Conservation (phyloP, 2,113 vertebrate species). For the Rhodinocichla rosea region DNA sequence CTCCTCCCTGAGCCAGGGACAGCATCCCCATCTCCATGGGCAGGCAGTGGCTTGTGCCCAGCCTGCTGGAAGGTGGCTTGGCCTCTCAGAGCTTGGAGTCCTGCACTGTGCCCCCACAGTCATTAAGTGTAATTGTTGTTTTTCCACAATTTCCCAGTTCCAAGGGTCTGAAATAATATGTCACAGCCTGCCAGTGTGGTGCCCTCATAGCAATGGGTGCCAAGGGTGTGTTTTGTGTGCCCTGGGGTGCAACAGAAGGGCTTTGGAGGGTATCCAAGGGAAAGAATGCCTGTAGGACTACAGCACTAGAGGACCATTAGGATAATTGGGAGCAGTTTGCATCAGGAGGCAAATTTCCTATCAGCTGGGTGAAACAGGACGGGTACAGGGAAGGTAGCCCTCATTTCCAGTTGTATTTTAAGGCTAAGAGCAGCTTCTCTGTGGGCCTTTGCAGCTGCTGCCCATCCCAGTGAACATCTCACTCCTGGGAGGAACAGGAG, state of each 20-base stretch:
- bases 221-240: neutral
- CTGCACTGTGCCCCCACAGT: fast-evolving
- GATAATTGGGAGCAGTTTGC: neutral
- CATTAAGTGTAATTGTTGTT: neutral
- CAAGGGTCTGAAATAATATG: neutral
- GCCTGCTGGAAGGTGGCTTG: neutral
- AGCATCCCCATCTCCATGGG: fast-evolving
- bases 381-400: neutral
- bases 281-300: neutral
- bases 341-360: neutral
- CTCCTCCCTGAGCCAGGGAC: neutral
- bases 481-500: neutral
- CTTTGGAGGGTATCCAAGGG: neutral
- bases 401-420: neutral
- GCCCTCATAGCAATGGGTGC: neutral
- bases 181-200: neutral
- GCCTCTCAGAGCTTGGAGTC: neutral
- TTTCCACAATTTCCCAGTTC: neutral
- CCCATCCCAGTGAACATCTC: neutral
- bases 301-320: neutral
- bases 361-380: neutral
- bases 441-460: neutral
- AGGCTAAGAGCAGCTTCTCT: neutral
- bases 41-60: neutral
- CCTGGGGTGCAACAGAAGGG: neutral